Conservation (phyloP, 2,797 vertebrate genomes). For the Phrynocephalus forsythii region DNA sequence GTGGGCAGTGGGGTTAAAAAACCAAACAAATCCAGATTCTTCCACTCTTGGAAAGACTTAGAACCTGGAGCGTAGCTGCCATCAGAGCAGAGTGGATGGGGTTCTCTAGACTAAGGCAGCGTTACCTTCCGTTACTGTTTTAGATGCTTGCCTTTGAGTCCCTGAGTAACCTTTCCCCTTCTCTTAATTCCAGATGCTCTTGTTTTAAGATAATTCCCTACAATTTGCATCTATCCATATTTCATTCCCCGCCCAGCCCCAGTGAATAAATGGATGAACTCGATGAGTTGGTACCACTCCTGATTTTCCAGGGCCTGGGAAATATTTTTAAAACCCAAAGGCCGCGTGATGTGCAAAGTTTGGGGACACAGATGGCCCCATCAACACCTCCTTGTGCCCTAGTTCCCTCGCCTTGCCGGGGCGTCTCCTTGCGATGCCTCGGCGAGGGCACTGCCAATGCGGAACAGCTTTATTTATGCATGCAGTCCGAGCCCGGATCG, state of each 20-base stretch:
- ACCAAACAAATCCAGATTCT: no score
- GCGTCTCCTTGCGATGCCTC: conserved; percentile 37
- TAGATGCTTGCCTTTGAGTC: no score
- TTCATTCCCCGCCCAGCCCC: no score
- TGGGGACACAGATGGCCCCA: not conserved
- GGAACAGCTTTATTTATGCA: conserved; percentile 40
- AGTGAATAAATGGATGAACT: not conserved
- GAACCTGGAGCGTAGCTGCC: no score
- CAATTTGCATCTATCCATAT: not conserved
- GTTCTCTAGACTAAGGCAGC: no score
- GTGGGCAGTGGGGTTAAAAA: no score
- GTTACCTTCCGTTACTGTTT: no score
- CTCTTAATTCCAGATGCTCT: not conserved
- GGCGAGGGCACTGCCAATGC: conserved; percentile 21
- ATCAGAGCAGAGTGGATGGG: no score
- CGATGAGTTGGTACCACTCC: not conserved
- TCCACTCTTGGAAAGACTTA: no score
- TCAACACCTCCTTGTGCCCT: not conserved
- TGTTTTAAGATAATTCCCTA: not conserved
- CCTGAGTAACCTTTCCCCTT: not conserved
- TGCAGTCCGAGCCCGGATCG: conserved; percentile 24
- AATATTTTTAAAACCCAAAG: not conserved
- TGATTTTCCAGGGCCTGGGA: not conserved
- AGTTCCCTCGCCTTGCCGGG: conserved; percentile 8
- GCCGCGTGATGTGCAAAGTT: rapidly evolving